Percentiles rank a stretch among this genome's conserved stretches.
Evolutionary conservation across 2,888 invertebrate species (phyloP).

Genomic region (Cheilosia vulpina): DNA sequence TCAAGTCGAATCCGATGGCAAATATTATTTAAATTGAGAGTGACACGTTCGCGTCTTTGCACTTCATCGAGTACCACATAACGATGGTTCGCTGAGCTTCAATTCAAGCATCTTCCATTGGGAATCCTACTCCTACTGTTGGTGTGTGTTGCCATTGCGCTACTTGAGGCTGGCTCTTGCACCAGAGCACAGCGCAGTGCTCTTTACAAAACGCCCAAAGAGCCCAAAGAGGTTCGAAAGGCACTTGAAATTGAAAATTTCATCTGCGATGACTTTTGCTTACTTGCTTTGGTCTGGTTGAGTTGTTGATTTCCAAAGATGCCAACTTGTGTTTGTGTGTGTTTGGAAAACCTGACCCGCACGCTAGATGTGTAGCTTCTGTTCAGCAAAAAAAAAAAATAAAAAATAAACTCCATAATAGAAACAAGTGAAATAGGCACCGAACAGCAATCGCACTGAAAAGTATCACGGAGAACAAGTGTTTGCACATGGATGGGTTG

Average conservation of each 20-base stretch:
- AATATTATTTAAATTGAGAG: slow-evolving; percentile 54
- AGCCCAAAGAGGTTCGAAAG: slow-evolving; percentile 57
- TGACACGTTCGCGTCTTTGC: slow-evolving; percentile 61
- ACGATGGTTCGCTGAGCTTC: slow-evolving; percentile 1
- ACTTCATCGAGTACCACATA: slow-evolving; percentile 52
- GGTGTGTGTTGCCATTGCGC: slow-evolving; percentile 36
- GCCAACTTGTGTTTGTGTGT: background rate
- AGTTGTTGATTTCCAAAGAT: slow-evolving; percentile 46
- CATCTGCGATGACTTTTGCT: slow-evolving; percentile 47
- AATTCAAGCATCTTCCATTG: slow-evolving; percentile 40
- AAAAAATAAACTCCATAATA: background rate
- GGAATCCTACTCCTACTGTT: slow-evolving; percentile 13
- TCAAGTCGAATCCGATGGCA: slow-evolving; percentile 42
- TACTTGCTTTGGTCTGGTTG: slow-evolving; percentile 42
- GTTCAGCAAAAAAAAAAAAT: slow-evolving; percentile 16
- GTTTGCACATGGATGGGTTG: slow-evolving; percentile 55
- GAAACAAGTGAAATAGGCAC: slow-evolving; percentile 18
- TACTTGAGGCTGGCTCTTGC: slow-evolving; percentile 28
- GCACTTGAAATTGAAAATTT: slow-evolving; percentile 64
- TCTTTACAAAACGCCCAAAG: slow-evolving; percentile 48
- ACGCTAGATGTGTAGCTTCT: slow-evolving; percentile 34
- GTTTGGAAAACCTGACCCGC: slow-evolving; percentile 50
- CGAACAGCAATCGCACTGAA: slow-evolving; percentile 35
- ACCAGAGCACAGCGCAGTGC: slow-evolving; percentile 23
- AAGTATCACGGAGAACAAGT: slow-evolving; percentile 65